phyloP scores from a whole-genome alignment of 2,797 vertebrate species.

The Okamejei kenojei region DNA sequence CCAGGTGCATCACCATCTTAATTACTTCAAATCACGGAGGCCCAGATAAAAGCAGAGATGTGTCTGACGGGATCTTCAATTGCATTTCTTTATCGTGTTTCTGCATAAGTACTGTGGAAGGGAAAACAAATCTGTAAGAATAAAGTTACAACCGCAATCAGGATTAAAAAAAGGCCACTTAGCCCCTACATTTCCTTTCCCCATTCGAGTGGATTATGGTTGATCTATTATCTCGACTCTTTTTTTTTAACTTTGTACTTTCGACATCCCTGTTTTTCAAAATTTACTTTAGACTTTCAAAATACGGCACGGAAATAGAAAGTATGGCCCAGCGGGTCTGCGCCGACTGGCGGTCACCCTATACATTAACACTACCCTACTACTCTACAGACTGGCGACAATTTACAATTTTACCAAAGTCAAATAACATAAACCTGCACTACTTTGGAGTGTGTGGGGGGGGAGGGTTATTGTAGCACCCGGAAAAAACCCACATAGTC shows the following conservation, averaged over 20 bases:
- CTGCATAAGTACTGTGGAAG: not conserved
- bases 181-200: not conserved
- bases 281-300: not conserved
- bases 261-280: not conserved
- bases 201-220: not conserved
- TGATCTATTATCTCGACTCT: not conserved
- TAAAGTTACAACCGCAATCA: not conserved
- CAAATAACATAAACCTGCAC: no score
- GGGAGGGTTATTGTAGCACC: no score
- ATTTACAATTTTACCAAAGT: no score
- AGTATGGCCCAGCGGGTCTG: no score
- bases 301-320: no score
- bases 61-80: not conserved
- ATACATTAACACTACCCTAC: no score
- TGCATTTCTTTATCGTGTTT: not conserved
- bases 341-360: no score
- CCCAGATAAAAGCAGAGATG: not conserved
- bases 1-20: constrained; percentile 31
- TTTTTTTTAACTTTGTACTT: not conserved
- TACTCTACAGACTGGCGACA: no score
- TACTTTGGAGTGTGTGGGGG: no score
- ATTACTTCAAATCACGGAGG: not conserved
- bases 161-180: not conserved
- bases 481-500: no score
- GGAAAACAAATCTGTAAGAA: not conserved